Evolutionary conservation across 2,888 invertebrate genomes (phyloP), one percentile per base, ranked within the genome.

Genomic region (Scaptodrosophila latifasciaeformis): DNA sequence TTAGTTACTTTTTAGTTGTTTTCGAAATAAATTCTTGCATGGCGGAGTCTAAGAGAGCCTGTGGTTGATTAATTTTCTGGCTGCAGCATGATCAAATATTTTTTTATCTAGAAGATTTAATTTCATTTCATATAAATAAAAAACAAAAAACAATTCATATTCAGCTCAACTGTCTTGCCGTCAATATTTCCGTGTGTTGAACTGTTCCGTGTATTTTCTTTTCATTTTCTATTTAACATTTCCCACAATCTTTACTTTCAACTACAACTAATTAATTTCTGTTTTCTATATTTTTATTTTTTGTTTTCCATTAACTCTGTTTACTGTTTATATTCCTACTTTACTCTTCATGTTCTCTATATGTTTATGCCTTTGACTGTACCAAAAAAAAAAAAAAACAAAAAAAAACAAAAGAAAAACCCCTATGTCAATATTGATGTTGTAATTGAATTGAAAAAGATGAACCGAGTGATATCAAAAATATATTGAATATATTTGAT

Each of bases 401-500:
- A 46, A 59, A 49, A 39, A 18, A 15, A 21, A 18, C 34, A 24
- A 24, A 29, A 39, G 6, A 24, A 34, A 42, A 24, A 24, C 24
- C 24, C 7, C 24, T 7, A 49, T 39, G 48, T 42, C 48, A 56
- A 15, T 63, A 65, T 78, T 62, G 70, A 62, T 76, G 78, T 76
- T 71, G 78, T 76, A 67, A 71, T 77, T 75, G 60, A 65, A 17
- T 37, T 18, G 6, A 37, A 15, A 37, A 17, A 37, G 10, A n/a
- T n/a, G n/a, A n/a, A 6, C 10, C 37, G 15, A 18, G 10, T 18
- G 37, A 37, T 13, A 34, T 34, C 12, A 12, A 30, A 2, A 1
- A n/a, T 1, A 2, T n/a, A 30, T 35, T 35, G 13, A 35, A 35
- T 65, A 48, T 60, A 74, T 60, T 81, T 79, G 77, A 74, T 76